phyloP scores from a whole-genome alignment of 64 coral and sea anemone species.

The Stichodactyla helianthus region DNA sequence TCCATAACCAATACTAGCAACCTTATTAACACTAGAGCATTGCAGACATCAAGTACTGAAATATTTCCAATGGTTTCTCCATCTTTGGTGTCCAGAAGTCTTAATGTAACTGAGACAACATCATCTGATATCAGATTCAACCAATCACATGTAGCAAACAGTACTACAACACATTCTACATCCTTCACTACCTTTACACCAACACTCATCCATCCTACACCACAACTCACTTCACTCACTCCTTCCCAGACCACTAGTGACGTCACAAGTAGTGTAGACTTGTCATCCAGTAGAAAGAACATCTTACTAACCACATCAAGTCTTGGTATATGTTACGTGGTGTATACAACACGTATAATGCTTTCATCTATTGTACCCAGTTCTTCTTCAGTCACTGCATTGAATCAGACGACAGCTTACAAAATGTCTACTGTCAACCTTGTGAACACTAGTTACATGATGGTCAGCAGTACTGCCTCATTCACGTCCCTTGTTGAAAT shows the following conservation, averaged over 20 bases:
- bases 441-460: too few relatives aligned
- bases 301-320: constrained; percentile 62
- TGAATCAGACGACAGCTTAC: too few relatives aligned
- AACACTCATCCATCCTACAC: background rate
- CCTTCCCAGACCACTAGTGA: background rate
- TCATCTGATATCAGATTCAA: too few relatives aligned
- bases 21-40: background rate
- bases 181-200: too few relatives aligned
- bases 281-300: background rate
- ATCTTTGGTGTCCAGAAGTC: too few relatives aligned
- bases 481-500: background rate
- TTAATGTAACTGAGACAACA: too few relatives aligned
- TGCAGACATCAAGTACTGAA: background rate
- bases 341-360: too few relatives aligned
- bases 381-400: too few relatives aligned
- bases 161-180: too few relatives aligned
- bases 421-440: too few relatives aligned
- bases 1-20: background rate
- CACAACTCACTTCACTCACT: background rate
- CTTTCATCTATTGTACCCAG: too few relatives aligned
- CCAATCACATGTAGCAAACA: too few relatives aligned
- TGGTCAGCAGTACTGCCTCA: background rate
- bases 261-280: background rate
- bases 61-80: background rate
- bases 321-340: constrained; percentile 81